Evolutionary conservation across 2,113 vertebrate genomes (phyloP), one percentile per base, ranked within the genome.

Genomic region (Oplegnathus fasciatus): DNA sequence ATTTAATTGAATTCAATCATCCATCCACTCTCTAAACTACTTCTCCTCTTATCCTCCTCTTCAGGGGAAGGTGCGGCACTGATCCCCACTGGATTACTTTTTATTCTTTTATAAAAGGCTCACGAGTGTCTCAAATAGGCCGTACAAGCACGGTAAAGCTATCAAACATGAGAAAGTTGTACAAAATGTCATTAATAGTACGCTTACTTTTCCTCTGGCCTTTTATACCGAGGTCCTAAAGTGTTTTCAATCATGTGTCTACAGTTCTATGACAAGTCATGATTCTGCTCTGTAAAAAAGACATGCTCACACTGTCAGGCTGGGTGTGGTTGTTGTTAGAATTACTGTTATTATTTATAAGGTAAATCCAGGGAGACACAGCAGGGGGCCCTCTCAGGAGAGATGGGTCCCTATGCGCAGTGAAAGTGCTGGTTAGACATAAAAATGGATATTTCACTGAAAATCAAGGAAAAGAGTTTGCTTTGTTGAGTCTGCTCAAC

Each of bases 71-170:
- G 17, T 52, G 78, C 9, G 0, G 57, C 50, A 37, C 82, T 82
- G 78, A 85, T 85, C 73, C 68, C 34, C 30, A 73, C 46, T 69
- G 50, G 86, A 85, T 85, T 85, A 85, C 62, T 30, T 64, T 74
- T 78, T 37, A 44, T 80, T 62, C 28, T 6, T 62, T 30, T 17
- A 46, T 32, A 44, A 81, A 46, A 46, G 57, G 37, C 17, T 62
- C 18, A 10, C 37, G n/a, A 1, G 50, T 40, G 13, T 44, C 54
- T 46, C 54, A 44, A 68, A 74, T 32, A 50, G 50, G 24, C 18
- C 48, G 24, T 22, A 20, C 13, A 37, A 55, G 50, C 66, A 32
- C 7, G 32, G 52, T 48, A 30, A 72, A 71, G 60, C n/a, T 24
- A 52, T 30, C 6, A 14, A 60, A 61, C 52, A 72, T 48, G 26